Evolutionary conservation across 2,113 vertebrate genomes (phyloP), one percentile per base, ranked within the genome.

Genomic region (Puntigrus tetrazona): DNA sequence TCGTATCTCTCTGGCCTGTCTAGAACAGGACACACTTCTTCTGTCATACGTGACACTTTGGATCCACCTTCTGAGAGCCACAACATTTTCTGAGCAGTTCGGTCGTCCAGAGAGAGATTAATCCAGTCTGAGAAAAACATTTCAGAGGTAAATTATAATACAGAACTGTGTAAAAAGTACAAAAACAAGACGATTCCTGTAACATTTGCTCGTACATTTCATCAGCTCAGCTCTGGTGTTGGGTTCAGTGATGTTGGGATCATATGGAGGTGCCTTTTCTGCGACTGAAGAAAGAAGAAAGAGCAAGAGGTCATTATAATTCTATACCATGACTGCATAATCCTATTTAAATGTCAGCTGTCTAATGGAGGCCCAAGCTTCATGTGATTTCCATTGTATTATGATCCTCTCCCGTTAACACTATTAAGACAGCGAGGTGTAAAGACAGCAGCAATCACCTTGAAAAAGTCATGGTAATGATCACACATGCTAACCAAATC

Each of bases 1-100:
- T 94, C 93, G 1, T 93, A 95, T 91, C 94, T 50, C 85, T 95
- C 94, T 9, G 94, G 94, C 43, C 92, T 91, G 89, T 92, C 92
- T 57, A 92, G 93, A 78, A 94, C 94, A 0, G 94, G 94, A 45
- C 94, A 95, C 59, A 90, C 85, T 1, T 91, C 90, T 0, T 95
- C 93, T 0, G 92, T 73, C 0, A 91, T 92, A 0, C 93, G 92
- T 18, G 93, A 88, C 86, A 94, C 94, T 74, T 94, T 94, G 2
- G 81, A 11, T 1, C 88, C 86, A 0, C 86, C 88, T 69, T 95
- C 93, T 2, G 94, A 94, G 50, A 95, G 91, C 94, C 94, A 95
- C 89, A 95, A 81, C 79, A 93, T 86, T 73, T 94, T 95, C 89
- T 94, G 94, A 20, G 94, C 90, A 1, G 94, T 95, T 89, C 89